phyloP scores from a whole-genome alignment of 2,113 vertebrate species.

The Onychostruthus taczanowskii region DNA sequence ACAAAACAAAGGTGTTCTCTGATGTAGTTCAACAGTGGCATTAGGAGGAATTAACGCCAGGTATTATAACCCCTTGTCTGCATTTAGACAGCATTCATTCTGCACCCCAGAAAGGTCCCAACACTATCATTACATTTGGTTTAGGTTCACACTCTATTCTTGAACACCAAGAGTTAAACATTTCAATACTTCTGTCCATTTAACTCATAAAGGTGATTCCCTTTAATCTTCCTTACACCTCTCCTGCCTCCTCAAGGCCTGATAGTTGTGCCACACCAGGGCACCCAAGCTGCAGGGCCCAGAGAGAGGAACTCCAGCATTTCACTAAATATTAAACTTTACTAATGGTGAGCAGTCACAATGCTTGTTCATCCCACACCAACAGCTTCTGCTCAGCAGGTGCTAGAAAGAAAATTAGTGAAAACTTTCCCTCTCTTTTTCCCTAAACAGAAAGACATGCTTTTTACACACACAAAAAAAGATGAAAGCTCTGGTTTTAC shows the following conservation, averaged over 20 bases:
- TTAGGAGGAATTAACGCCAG: not conserved
- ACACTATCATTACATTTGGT: not conserved
- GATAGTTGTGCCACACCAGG: not conserved
- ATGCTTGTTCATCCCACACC: not conserved
- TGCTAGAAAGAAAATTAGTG: not conserved
- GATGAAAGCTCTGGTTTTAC: not conserved
- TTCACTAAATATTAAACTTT: not conserved
- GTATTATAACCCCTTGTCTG: not conserved
- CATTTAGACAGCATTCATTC: not conserved
- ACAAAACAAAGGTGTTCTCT: not conserved
- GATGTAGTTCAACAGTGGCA: not conserved
- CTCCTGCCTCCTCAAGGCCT: not conserved
- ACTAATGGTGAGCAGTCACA: not conserved
- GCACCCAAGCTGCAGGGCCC: not conserved
- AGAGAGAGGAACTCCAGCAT: not conserved
- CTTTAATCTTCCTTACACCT: not conserved
- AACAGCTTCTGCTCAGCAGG: not conserved
- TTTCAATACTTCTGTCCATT: too few relatives aligned
- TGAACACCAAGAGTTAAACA: not conserved
- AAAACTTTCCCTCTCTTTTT: not conserved
- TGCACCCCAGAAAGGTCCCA: not conserved
- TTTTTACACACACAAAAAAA: not conserved
- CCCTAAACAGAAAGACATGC: not conserved
- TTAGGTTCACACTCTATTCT: not conserved
- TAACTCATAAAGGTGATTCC: not conserved